Evolutionary conservation across 1,140 invertebrate species (phyloP).

Genomic region (Drosophila prosaltans): DNA sequence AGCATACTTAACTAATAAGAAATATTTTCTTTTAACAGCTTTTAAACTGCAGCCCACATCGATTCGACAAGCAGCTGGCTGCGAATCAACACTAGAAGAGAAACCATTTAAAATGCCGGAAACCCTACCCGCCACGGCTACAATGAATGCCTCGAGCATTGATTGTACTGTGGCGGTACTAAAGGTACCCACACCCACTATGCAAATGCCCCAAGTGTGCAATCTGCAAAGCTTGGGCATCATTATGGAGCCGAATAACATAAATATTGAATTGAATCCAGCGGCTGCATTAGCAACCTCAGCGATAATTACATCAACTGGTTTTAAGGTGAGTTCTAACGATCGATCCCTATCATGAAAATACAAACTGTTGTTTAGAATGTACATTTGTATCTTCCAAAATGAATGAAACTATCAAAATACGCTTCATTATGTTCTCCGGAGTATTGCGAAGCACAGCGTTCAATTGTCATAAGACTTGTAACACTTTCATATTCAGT

Average conservation of each 20-base stretch:
- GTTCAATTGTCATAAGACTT: too few relatives aligned
- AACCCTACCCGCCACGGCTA: constrained; percentile 69
- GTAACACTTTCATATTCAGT: too few relatives aligned
- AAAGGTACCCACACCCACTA: constrained; percentile 68
- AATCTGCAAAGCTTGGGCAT: constrained; percentile 67
- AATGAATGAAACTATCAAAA: too few relatives aligned
- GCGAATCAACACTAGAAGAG: constrained; percentile 21
- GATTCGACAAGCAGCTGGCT: neutral
- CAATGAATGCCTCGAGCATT: constrained; percentile 68
- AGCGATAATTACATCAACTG: constrained; percentile 6
- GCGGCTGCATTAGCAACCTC: constrained; percentile 41
- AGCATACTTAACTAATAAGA: neutral
- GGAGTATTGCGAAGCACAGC: too few relatives aligned
- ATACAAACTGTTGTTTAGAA: neutral
- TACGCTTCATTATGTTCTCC: too few relatives aligned
- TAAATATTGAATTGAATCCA: constrained; percentile 68
- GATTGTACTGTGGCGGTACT: constrained; percentile 73
- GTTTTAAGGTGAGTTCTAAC: constrained; percentile 57
- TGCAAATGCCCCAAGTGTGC: constrained; percentile 67
- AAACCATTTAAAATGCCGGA: constrained; percentile 57
- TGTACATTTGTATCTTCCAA: too few relatives aligned
- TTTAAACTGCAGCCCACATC: neutral
- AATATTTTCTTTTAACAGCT: constrained; percentile 1
- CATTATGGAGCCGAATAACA: constrained; percentile 74
- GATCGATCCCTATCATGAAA: too few relatives aligned